Evolutionary conservation across 2,888 invertebrate genomes (phyloP).

Genomic region (Nasonovia ribisnigri): DNA sequence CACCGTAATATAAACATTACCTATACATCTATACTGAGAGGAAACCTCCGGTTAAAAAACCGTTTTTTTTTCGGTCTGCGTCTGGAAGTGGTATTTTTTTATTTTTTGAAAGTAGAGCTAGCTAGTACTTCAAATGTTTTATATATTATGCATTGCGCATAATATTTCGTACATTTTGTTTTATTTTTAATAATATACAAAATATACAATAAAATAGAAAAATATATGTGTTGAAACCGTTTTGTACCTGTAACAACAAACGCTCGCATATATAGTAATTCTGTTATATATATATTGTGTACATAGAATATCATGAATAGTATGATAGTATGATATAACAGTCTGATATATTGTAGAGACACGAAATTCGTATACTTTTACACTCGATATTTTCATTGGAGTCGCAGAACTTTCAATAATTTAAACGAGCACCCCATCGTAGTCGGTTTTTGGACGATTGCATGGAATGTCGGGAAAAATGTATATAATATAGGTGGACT

Average conservation of each 20-base stretch:
- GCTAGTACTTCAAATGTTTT: not conserved
- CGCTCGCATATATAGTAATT: not conserved
- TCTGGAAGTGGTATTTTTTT: not conserved
- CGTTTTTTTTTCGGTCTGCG: not conserved
- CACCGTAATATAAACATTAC: not conserved
- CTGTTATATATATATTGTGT: not conserved
- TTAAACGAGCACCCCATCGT: not conserved
- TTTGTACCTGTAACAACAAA: not conserved
- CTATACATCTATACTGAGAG: not conserved
- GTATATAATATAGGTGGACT: no score
- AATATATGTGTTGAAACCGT: not conserved
- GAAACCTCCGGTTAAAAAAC: not conserved
- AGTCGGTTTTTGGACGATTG: not conserved
- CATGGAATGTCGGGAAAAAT: no score
- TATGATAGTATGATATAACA: not conserved
- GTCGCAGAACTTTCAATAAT: not conserved
- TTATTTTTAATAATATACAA: not conserved
- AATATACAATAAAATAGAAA: not conserved
- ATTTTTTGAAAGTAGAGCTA: not conserved
- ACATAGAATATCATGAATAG: not conserved
- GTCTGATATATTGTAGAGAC: not conserved
- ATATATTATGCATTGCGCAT: not conserved
- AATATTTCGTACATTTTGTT: not conserved
- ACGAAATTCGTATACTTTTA: not conserved
- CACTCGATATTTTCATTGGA: not conserved